Evolutionary conservation across 2,113 vertebrate species (phyloP), one percentile per base, ranked within the genome.

Genomic region (Hassar affinis): DNA sequence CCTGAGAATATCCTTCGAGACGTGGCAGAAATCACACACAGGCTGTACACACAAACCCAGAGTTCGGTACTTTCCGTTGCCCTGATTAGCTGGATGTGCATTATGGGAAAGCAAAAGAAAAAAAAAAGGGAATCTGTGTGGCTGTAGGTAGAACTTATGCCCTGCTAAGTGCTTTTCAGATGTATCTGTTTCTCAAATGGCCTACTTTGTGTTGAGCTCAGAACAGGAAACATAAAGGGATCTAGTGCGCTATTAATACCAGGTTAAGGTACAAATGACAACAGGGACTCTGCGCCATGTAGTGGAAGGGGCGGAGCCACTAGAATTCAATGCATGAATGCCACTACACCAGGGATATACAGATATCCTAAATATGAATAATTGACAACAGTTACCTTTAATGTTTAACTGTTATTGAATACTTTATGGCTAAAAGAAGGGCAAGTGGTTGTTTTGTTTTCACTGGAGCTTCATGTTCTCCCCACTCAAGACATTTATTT

Each of bases 61-160:
- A 72, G 42, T n/a, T 11, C 14, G 68, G 38, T 25, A 0, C 38
- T 42, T 27, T 4, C 4, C 64, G 20, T 17, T 57, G 25, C 1
- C 6, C 80, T 22, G 52, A 10, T 25, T n/a, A 52, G 20, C 4
- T 57, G 14, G 52, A 27, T 27, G 66, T 82, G 66, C 54, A 49
- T 82, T 59, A 74, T 59, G 47, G 62, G 22, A 81, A 69, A 38
- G 64, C 61, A 52, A 68, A 68, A 69, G 25, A 10, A 68, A 20
- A 15, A 47, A n/a, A 47, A 30, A 51, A 72, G 9, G 11, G 18
- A 27, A 74, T 6, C 45, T 27, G 12, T 49, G 25, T 72, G 69
- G 45, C 25, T 72, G 45, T 52, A 33, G 49, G 14, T 75, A 18
- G 49, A 52, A 27, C 69, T 27, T 49, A 49, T 27, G 42, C 14